Conservation (phyloP, 2,797 vertebrate genomes). For the Leucoraja ocellata region DNA sequence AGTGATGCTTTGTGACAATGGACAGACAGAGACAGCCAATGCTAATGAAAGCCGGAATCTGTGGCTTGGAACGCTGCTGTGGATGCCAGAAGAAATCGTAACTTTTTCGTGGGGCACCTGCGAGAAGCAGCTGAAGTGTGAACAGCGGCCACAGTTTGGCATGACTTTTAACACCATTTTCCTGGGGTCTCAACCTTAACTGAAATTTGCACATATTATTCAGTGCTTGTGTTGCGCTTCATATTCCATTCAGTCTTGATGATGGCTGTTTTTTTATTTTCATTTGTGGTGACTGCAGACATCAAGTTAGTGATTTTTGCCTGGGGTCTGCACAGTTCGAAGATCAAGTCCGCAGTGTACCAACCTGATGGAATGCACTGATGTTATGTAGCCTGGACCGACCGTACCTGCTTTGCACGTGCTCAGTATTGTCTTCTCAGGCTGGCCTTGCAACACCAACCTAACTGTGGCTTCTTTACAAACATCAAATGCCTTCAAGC, state of each 20-base stretch:
- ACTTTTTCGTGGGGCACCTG: constrained; percentile 68
- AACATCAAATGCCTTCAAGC: constrained; percentile 77
- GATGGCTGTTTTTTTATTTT: constrained; percentile 71
- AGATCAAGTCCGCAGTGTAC: constrained; percentile 66
- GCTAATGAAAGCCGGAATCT: constrained; percentile 59
- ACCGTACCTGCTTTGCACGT: constrained; percentile 65
- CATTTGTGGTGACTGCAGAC: constrained; percentile 61
- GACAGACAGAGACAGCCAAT: constrained; percentile 63
- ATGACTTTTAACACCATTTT: constrained; percentile 58
- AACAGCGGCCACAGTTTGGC: constrained; percentile 55
- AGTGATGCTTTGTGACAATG: constrained; percentile 59
- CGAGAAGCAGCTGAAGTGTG: constrained; percentile 64
- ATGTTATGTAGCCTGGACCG: constrained; percentile 64
- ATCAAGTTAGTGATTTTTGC: constrained; percentile 55
- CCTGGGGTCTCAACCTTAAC: constrained; percentile 63
- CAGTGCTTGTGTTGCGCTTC: constrained; percentile 74
- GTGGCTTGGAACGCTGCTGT: constrained; percentile 64
- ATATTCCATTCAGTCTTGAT: constrained; percentile 57
- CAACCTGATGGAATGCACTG: constrained; percentile 80
- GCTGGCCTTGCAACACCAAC: constrained; percentile 69
- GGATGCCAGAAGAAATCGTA: constrained; percentile 65
- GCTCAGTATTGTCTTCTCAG: constrained; percentile 67
- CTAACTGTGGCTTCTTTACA: constrained; percentile 70
- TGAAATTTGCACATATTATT: constrained; percentile 86
- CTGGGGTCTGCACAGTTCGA: constrained; percentile 64